Evolutionary conservation across 2,113 vertebrate genomes (phyloP), one percentile per base, ranked within the genome.

Genomic region (Catharus minimus): DNA sequence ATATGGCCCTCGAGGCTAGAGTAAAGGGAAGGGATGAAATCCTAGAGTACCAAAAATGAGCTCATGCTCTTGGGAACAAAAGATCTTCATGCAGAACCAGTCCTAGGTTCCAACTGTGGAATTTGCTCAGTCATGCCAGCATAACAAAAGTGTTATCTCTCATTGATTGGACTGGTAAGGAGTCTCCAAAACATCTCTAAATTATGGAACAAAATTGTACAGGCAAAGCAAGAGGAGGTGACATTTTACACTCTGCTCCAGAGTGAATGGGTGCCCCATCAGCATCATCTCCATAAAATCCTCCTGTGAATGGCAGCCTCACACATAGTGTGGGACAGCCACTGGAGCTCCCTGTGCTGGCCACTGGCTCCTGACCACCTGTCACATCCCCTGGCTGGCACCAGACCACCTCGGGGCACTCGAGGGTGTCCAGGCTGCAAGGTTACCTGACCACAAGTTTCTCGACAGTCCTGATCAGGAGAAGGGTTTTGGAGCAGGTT

Each of bases 41-140:
- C 50, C 52, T 92, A n/a, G 12, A 43, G 56, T 50, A 93, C 55
- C 66, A 85, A 89, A 89, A 92, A 73, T 85, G 71, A 92, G 74
- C 67, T 95, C 44, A 89, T 39, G 61, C 53, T 53, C 41, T 82
- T 58, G 23, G 43, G 71, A 91, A 80, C 38, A 79, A 84, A 68
- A 90, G 15, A 20, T 47, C 55, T 86, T 76, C 65, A 32, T 10
- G 27, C 16, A 85, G 64, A 79, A 21, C 18, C n/a, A 56, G 55
- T 49, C 21, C 67, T 72, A 83, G 20, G 38, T 91, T 88, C 43
- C 33, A 58, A 2, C 13, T n/a, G 22, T 17, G 36, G 84, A 52
- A 84, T 86, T 81, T 82, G 65, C 61, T 84, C 61, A 46, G 73
- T 86, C 73, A 65, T 32, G 27, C 69, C 56, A 86, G 46, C 66